Conservation (phyloP, 1,140 invertebrate species). For the Brachionus rotundiformis region DNA sequence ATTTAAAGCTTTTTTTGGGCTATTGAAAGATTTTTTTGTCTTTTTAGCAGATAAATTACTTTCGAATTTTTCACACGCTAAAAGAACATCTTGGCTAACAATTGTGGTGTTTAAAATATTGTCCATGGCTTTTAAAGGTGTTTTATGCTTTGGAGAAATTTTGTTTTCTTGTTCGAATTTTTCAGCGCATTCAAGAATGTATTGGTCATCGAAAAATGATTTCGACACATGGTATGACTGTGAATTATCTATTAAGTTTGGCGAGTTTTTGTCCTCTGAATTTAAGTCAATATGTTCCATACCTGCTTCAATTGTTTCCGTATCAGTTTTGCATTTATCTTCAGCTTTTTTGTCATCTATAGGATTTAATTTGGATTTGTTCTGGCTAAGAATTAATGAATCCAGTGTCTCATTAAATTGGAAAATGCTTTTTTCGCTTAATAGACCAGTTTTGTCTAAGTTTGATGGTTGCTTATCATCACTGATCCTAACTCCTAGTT, state of each 20-base stretch:
- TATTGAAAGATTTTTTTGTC: background rate
- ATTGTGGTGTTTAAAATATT: background rate
- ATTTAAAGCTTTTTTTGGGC: background rate
- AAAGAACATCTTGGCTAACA: slow-evolving; percentile 16
- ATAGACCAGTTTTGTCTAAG: background rate
- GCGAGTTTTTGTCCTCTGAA: background rate
- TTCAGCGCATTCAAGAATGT: slow-evolving; percentile 6
- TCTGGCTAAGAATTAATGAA: background rate
- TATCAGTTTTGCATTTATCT: background rate
- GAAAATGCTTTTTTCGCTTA: slow-evolving; percentile 5
- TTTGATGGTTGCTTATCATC: background rate
- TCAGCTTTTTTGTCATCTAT: background rate
- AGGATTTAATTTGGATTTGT: slow-evolving; percentile 27
- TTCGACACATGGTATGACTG: background rate
- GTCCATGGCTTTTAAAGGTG: background rate
- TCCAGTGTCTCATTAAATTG: slow-evolving; percentile 32
- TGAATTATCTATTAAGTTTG: background rate
- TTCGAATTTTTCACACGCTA: slow-evolving; percentile 27
- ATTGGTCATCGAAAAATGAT: slow-evolving; percentile 31
- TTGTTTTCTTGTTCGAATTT: background rate
- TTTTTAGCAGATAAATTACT: slow-evolving; percentile 34
- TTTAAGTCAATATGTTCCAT: background rate
- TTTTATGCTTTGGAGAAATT: slow-evolving; percentile 8
- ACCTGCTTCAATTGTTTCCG: background rate
- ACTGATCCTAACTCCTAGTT: slow-evolving; percentile 55